Base-by-base conservation (phyloP, 2,113 vertebrate species). In the Sterrhoptilus dennistouni region DNA sequence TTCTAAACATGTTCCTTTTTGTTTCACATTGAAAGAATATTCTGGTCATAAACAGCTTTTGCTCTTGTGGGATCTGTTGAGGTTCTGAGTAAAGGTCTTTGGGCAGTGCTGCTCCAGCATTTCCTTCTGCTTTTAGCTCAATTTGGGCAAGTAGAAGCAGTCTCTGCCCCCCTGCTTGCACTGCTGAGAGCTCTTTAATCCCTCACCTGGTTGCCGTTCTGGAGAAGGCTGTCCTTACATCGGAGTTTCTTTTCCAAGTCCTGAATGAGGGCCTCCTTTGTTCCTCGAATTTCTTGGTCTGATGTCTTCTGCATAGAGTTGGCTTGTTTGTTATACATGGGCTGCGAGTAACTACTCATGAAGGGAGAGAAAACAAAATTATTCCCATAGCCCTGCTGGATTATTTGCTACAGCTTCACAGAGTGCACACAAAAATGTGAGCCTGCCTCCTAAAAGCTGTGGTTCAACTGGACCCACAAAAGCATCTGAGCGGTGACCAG, bases 261-360 rank as follows among this genome's bases (percentile, higher is more conserved):
- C 95, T 99, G 99, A 83, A 99, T 99, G 45, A 99, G 98, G 36
- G 99, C 99, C 66, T 99, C 99, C 97, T 99, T 99, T 64, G 99
- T 99, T 94, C 99, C 99, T 98, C 98, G 98, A 78, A 99, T 99
- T 95, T 99, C 98, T 72, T 98, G 98, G 88, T 99, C 99, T 83
- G 99, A 98, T 91, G 98, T 98, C 92, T 97, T 98, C 81, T 98
- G 98, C 61, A 97, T 97, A 28, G 98, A 98, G 57, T 97, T 98
- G 83, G 84, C 87, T 94, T 98, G 95, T 96, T 99, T 99, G 95
- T 98, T 98, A 83, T 98, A 97, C 88, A 98, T 98, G 50, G 98
- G 98, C 95, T 98, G 99, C 8, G 98, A 98, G 93, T 98, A 98
- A 90, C 99, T 98, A 59, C 89, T 94, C 31, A 10, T 53, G 68